Percentiles rank a stretch among this genome's conserved stretches.
Evolutionary conservation across 2,888 invertebrate species (phyloP).

Genomic region (Mimumesa dahlbomi): DNA sequence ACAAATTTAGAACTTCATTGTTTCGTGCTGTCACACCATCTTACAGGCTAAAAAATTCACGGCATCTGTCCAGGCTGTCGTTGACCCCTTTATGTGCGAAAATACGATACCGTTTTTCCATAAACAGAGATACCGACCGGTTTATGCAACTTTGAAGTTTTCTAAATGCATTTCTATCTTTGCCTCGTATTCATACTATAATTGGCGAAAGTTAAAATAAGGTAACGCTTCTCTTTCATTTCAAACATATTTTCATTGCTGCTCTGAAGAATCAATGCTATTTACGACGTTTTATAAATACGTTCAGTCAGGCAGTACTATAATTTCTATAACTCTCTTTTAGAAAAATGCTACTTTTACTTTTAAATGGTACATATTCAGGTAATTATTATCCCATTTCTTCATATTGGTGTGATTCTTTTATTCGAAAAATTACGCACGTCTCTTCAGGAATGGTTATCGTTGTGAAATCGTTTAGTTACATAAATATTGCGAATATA

Average conservation of each 20-base stretch:
- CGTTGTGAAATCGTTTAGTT: too few species aligned
- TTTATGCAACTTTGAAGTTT: neutral
- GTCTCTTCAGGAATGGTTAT: too few species aligned
- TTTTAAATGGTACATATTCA: too few species aligned
- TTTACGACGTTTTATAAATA: neutral
- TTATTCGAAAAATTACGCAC: too few species aligned
- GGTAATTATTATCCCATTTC: too few species aligned
- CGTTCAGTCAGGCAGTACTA: too few species aligned
- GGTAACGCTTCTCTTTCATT: neutral
- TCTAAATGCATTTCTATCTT: neutral
- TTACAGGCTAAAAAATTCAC: conserved; percentile 12
- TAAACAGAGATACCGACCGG: neutral
- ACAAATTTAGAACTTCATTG: conserved; percentile 39
- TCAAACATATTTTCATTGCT: neutral
- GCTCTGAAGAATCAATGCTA: neutral
- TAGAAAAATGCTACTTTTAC: too few species aligned
- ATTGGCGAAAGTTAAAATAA: neutral
- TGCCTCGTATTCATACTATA: neutral
- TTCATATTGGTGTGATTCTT: too few species aligned
- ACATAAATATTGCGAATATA: too few species aligned
- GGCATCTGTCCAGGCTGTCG: conserved; percentile 16
- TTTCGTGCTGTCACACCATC: conserved; percentile 20
- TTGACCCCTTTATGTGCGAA: conserved; percentile 30
- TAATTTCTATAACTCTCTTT: too few species aligned
- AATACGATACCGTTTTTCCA: conserved; percentile 1